phyloP scores from a whole-genome alignment of 1,140 invertebrate genomes.

The Hyphantria cunea region DNA sequence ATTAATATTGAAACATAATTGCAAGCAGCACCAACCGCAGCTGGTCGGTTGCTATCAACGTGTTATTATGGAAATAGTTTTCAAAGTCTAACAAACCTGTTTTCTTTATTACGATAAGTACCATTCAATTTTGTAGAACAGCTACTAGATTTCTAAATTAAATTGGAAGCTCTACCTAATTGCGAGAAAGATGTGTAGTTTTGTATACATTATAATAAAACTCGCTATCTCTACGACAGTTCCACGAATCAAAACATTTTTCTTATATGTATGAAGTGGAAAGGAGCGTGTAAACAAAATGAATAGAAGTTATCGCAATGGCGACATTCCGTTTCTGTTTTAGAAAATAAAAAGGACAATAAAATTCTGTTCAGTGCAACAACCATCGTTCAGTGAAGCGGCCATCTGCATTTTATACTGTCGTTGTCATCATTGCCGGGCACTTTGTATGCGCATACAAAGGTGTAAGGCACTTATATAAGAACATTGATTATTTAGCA shows the following conservation, averaged over 20 bases:
- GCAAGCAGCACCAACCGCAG: conserved; percentile 37
- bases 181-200: too few relatives aligned
- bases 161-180: conserved; percentile 4
- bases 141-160: conserved; percentile 32
- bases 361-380: conserved; percentile 57
- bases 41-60: conserved; percentile 29
- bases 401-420: conserved; percentile 70
- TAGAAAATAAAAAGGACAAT: conserved; percentile 55
- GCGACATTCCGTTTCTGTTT: conserved; percentile 37
- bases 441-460: conserved; percentile 48
- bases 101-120: conserved; percentile 47
- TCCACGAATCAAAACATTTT: too few relatives aligned
- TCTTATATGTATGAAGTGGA: conserved; percentile 9
- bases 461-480: conserved; percentile 31
- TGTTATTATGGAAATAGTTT: conserved; percentile 59
- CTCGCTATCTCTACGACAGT: neutral
- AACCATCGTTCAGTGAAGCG: conserved; percentile 57
- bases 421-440: conserved; percentile 46
- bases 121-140: conserved; percentile 35
- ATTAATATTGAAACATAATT: conserved; percentile 48
- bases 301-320: neutral
- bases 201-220: neutral
- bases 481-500: conserved; percentile 51
- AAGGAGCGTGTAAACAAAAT: conserved; percentile 18
- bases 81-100: conserved; percentile 43